phyloP scores from a whole-genome alignment of 2,113 vertebrate species.

The Neolamprologus tretocephalus region DNA sequence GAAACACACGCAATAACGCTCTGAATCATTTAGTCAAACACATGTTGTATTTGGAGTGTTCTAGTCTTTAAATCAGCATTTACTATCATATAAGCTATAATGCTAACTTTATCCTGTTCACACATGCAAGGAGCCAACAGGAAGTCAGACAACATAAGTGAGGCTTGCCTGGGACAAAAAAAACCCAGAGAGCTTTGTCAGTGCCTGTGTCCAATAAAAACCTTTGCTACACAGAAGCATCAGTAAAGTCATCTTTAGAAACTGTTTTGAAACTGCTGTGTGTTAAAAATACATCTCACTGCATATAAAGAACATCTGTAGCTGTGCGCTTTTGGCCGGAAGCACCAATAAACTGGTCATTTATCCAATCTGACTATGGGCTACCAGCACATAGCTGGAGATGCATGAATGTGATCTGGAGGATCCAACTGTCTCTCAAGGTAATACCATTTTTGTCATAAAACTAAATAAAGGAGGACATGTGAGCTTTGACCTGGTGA shows the following conservation, averaged over 20 bases:
- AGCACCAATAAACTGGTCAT: neutral
- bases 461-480: neutral
- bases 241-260: neutral
- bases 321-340: neutral
- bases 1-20: neutral
- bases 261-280: neutral
- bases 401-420: neutral
- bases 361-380: neutral
- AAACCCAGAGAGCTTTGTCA: neutral
- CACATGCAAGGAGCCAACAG: neutral
- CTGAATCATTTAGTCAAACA: neutral
- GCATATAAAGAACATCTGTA: neutral
- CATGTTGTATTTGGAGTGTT: neutral
- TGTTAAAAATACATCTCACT: neutral
- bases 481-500: neutral
- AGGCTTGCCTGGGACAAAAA: neutral
- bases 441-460: neutral
- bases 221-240: neutral
- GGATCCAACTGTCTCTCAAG: neutral
- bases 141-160: neutral
- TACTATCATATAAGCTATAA: neutral
- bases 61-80: neutral
- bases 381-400: neutral
- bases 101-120: neutral
- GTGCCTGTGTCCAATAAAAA: neutral